Conservation (phyloP, 2,888 invertebrate species). For the Spatulosminthurus flaviceps region DNA sequence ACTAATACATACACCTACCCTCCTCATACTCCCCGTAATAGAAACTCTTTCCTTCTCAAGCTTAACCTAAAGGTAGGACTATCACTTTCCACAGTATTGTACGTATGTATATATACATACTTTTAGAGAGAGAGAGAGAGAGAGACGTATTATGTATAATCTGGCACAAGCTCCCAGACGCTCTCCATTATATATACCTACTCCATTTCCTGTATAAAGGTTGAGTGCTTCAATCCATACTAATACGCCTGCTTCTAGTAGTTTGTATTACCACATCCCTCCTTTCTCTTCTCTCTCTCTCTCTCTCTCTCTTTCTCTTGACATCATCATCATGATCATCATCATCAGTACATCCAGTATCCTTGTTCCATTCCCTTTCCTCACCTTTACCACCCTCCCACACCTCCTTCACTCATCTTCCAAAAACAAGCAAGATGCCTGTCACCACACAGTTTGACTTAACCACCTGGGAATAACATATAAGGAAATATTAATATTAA, state of each 20-base stretch:
- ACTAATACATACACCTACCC: background rate
- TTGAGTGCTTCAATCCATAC: constrained; percentile 26
- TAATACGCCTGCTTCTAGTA: constrained; percentile 28
- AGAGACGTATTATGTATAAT: too few relatives aligned
- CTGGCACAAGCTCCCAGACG: background rate
- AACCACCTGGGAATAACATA: too few relatives aligned
- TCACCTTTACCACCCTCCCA: constrained; percentile 26
- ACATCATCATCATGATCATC: constrained; percentile 52
- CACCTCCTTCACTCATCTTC: constrained; percentile 15
- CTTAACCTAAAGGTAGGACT: constrained; percentile 3
- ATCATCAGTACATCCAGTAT: constrained; percentile 40
- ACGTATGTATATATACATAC: too few relatives aligned
- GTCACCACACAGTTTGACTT: too few relatives aligned
- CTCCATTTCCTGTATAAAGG: background rate
- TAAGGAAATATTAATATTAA: too few relatives aligned
- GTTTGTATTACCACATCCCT: constrained; percentile 26
- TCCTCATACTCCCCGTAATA: background rate
- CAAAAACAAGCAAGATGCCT: too few relatives aligned
- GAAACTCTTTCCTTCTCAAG: background rate
- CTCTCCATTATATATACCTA: too few relatives aligned
- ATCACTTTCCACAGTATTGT: background rate
- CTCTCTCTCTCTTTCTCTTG: constrained; percentile 31
- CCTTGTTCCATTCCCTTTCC: constrained; percentile 44
- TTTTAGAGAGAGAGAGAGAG: too few relatives aligned
- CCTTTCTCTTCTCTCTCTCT: constrained; percentile 26